Evolutionary conservation across 2,113 vertebrate genomes (phyloP).

Genomic region (Murina feae): DNA sequence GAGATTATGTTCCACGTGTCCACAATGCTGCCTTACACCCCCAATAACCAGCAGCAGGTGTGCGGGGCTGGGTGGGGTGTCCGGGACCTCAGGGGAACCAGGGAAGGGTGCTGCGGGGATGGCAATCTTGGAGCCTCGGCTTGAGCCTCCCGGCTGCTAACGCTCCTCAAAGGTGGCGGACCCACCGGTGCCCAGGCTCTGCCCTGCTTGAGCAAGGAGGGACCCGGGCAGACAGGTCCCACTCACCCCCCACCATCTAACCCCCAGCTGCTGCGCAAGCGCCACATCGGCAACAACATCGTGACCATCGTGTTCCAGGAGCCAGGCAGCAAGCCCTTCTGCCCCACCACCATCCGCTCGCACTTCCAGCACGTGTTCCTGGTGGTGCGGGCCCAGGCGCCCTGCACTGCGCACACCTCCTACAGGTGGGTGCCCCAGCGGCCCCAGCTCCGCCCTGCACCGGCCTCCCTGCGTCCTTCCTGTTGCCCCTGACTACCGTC

Average conservation of each 20-base stretch:
- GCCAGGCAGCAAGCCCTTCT: slow-evolving; percentile 89
- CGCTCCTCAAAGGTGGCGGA: not conserved
- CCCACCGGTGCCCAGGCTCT: not conserved
- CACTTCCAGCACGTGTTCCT: slow-evolving; percentile 95
- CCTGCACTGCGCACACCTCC: slow-evolving; percentile 85
- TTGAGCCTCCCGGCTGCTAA: not conserved
- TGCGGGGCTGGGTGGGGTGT: not conserved
- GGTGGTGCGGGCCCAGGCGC: slow-evolving; percentile 85
- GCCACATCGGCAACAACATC: slow-evolving; percentile 94
- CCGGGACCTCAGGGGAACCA: not conserved
- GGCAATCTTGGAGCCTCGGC: not conserved
- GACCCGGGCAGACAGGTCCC: accelerated
- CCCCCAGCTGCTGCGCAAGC: slow-evolving; percentile 88
- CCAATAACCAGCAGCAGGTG: slow-evolving; percentile 69
- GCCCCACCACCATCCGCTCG: slow-evolving; percentile 90
- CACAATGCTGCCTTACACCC: slow-evolving; percentile 82
- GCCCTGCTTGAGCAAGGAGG: not conserved
- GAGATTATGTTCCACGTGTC: slow-evolving; percentile 97
- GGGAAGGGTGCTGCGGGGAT: not conserved
- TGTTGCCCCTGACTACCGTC: not conserved
- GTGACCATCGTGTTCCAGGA: slow-evolving; percentile 96
- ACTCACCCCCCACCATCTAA: not conserved
- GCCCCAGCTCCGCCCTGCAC: not conserved
- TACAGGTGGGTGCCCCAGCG: slow-evolving; percentile 82
- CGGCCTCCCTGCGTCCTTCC: not conserved